A percentile compares a stretch with the other conserved stretches of the same genome.
phyloP scores from a whole-genome alignment of 2,888 invertebrate genomes.

The Tribolium freemani region DNA sequence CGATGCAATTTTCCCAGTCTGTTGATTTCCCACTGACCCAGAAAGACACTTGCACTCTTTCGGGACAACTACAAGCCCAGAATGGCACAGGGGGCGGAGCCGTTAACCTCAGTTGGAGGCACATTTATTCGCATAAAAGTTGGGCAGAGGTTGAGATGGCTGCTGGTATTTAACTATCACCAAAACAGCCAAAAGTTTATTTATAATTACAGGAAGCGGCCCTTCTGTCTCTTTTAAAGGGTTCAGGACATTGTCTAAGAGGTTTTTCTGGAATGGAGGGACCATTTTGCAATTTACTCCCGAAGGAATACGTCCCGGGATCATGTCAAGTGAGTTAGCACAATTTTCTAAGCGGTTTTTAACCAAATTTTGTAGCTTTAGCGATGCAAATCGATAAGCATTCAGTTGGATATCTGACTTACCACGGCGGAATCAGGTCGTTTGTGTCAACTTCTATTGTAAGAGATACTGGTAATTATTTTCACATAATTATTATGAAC shows the following conservation, averaged over 20 bases:
- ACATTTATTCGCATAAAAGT: conserved; percentile 85
- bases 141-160: conserved; percentile 91
- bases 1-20: conserved; percentile 92
- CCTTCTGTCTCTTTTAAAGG: conserved; percentile 84
- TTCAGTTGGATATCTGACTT: conserved; percentile 90
- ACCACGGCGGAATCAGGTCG: conserved; percentile 79
- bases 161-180: conserved; percentile 72
- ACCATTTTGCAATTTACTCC: conserved; percentile 83
- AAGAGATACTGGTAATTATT: conserved; percentile 77
- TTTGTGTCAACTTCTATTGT: conserved; percentile 87
- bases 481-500: not conserved
- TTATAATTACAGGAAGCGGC: conserved; percentile 73
- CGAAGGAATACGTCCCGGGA: conserved; percentile 81
- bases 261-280: conserved; percentile 84
- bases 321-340: conserved; percentile 79
- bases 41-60: conserved; percentile 86
- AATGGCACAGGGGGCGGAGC: conserved; percentile 90
- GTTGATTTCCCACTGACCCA: conserved; percentile 93
- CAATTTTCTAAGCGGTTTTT: conserved; percentile 45
- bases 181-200: not conserved
- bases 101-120: conserved; percentile 82
- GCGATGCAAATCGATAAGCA: conserved; percentile 90
- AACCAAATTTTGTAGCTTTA: conserved; percentile 71
- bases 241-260: conserved; percentile 80
- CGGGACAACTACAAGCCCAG: conserved; percentile 86